Evolutionary conservation across 2,888 invertebrate genomes (phyloP).

Genomic region (Panopea generosa): DNA sequence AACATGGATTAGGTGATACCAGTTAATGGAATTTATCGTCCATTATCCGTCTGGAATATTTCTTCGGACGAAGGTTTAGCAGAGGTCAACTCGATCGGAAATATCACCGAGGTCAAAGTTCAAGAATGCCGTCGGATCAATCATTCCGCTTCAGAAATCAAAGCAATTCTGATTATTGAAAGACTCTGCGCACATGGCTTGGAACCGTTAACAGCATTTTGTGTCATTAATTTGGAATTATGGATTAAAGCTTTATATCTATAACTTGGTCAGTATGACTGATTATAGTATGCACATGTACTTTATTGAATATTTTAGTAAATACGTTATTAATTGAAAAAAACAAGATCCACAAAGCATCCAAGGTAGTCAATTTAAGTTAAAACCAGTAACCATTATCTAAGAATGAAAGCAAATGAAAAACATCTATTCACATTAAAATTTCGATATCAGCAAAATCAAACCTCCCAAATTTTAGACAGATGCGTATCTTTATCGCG

Average conservation of each 20-base stretch:
- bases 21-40: constrained; percentile 36
- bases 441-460: no score
- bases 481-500: no score
- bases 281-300: no score
- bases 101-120: constrained; percentile 48
- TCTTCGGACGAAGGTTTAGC: not conserved
- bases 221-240: constrained; percentile 30
- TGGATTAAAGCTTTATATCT: not conserved
- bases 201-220: constrained; percentile 24
- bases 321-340: no score
- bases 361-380: no score
- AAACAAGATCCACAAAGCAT: no score
- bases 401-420: no score
- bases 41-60: constrained; percentile 20
- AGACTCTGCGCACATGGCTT: not conserved
- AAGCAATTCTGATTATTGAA: constrained; percentile 11
- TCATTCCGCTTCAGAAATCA: constrained; percentile 51
- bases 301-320: no score
- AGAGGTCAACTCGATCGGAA: constrained; percentile 27
- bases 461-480: no score
- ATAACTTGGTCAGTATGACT: no score
- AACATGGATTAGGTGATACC: constrained; percentile 35
- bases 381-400: no score
- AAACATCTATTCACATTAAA: no score
- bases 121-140: constrained; percentile 40